Evolutionary conservation across 2,888 invertebrate genomes (phyloP), one percentile per base, ranked within the genome.

Genomic region (Nymphalis c-album): DNA sequence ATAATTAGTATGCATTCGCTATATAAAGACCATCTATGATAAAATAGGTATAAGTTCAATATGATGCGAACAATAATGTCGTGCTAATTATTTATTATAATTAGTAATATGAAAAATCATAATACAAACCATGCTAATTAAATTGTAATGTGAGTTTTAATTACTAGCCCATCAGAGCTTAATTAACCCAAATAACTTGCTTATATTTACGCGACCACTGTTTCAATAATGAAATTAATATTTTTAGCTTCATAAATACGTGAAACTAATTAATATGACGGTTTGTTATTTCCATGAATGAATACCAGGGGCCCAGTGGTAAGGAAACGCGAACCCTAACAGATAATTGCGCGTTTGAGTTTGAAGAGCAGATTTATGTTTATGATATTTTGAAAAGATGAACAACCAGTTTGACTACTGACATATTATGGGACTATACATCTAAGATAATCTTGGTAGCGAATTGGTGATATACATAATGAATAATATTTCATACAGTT

Each of bases 101-200:
- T 67, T 67, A 69, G 60, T 66, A 57, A 63, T 48, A 63, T 63
- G 66, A 67, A 69, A 69, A 69, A 67, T 60, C 46, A 31, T 20
- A 50, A 50, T 58, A 20, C 58, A 31, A 26, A 57, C 57, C 35
- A n/a, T 66, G 35, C 60, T 46, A 61, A 68, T 69, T 69, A 53
- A 64, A 60, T 40, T 64, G 22, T 60, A 60, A 58, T 63, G 40
- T 13, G 35, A 62, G 53, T 64, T 64, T 68, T 57, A 60, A 68
- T 62, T 64, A 67, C 57, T 57, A 51, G 59, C 64, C 57, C 40
- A 40, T 50, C 60, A 57, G 53, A 55, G 47, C 51, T 63, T 63
- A 68, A 71, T 71, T 68, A 68, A 66, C 55, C 50, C 68, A 68
- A 68, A 66, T 71, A 68, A 35, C 45, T 67, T 62, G 64, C 65